These are phyloP conservation scores for Muscina levida DNA, from an alignment of 2,888 invertebrate species.

Conservation along the genomic window DNA sequence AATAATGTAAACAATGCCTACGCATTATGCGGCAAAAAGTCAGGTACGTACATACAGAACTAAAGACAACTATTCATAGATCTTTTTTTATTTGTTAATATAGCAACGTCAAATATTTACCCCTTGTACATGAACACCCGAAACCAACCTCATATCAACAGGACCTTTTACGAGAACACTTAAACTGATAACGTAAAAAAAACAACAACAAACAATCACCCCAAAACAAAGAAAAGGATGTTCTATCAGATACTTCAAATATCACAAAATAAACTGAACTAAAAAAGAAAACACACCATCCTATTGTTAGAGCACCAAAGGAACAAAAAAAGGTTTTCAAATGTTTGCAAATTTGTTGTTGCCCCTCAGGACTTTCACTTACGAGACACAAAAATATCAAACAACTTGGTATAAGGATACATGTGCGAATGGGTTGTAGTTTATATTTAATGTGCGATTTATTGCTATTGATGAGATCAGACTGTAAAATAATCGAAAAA, in stretches of 20 bases:
- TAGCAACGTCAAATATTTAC: constrained; percentile 34
- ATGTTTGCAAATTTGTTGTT: constrained; percentile 21
- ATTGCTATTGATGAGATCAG: constrained; percentile 65
- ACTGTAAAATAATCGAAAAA: constrained; percentile 63
- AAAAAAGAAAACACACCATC: constrained; percentile 3
- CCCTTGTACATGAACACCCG: constrained; percentile 42
- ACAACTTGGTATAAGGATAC: constrained; percentile 14
- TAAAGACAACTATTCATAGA: neutral
- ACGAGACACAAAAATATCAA: too few species aligned
- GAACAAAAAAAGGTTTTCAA: constrained; percentile 23
- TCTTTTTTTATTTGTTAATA: too few species aligned
- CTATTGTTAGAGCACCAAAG: constrained; percentile 21
- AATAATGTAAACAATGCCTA: constrained; percentile 48
- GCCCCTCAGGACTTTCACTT: constrained; percentile 7
- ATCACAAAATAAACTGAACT: constrained; percentile 27
- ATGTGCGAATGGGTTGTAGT: constrained; percentile 52
- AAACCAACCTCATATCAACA: constrained; percentile 31
- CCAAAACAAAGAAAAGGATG: constrained; percentile 49
- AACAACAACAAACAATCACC: neutral
- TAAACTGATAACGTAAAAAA: constrained; percentile 7
- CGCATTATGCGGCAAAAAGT: constrained; percentile 56
- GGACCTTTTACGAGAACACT: constrained; percentile 3
- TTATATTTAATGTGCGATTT: constrained; percentile 66
- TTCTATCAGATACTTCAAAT: constrained; percentile 50
- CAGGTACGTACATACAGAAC: constrained; percentile 49